Evolutionary conservation across 2,888 invertebrate species (phyloP).

Genomic region (Clepsis dumicolana): DNA sequence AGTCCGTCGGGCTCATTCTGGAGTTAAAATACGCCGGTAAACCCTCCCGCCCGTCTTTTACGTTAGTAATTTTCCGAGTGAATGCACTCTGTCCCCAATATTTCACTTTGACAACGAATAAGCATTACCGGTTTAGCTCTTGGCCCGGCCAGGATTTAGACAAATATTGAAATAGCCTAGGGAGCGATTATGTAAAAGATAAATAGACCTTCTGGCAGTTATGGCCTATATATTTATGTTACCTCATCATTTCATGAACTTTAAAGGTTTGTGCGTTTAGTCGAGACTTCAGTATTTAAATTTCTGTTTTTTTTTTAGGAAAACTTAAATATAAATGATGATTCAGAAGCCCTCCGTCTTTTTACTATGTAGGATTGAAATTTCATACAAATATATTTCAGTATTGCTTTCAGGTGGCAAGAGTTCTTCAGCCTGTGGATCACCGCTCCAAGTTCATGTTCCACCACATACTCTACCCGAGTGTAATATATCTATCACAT

Average conservation of each 20-base stretch:
- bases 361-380: too few relatives aligned
- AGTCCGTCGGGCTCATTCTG: slow-evolving; percentile 14
- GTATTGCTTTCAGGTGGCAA: neutral
- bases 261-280: neutral
- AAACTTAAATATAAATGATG: neutral
- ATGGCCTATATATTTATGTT: neutral
- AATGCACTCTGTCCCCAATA: slow-evolving; percentile 52
- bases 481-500: slow-evolving; percentile 44
- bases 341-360: neutral
- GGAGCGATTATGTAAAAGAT: slow-evolving; percentile 29
- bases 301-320: neutral
- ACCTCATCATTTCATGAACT: neutral
- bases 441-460: slow-evolving; percentile 12
- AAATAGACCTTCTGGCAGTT: slow-evolving; percentile 16
- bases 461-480: slow-evolving; percentile 24
- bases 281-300: too few relatives aligned
- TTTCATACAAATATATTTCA: too few relatives aligned
- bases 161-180: slow-evolving; percentile 42
- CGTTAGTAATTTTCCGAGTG: slow-evolving; percentile 54
- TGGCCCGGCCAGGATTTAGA: slow-evolving; percentile 31
- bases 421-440: neutral
- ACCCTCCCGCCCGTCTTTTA: slow-evolving; percentile 39
- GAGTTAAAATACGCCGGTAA: slow-evolving; percentile 26
- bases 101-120: slow-evolving; percentile 46
- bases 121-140: slow-evolving; percentile 43